Conservation (phyloP, 1,140 invertebrate species). For the Pseudomyrmex dendroicus region DNA sequence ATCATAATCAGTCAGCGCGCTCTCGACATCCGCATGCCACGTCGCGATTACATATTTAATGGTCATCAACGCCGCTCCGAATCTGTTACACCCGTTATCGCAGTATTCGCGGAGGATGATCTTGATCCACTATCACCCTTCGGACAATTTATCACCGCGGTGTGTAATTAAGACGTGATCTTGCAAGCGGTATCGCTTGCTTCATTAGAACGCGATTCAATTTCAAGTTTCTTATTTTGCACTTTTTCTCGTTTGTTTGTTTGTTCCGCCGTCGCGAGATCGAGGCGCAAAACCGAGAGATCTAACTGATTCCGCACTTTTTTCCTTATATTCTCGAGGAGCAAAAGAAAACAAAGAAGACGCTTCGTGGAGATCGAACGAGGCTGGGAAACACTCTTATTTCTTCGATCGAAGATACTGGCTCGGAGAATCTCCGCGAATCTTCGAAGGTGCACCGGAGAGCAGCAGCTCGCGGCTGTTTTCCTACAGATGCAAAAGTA, state of each 20-base stretch:
- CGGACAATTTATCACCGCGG: constrained; percentile 32
- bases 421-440: neutral
- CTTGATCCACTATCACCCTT: constrained; percentile 17
- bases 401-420: neutral
- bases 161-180: constrained; percentile 34
- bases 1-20: constrained; percentile 46
- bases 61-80: constrained; percentile 7
- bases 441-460: neutral
- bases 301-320: neutral
- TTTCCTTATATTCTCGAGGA: neutral
- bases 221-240: constrained; percentile 28
- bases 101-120: neutral
- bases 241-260: neutral
- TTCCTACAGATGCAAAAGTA: neutral
- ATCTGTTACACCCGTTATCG: constrained; percentile 5
- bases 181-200: neutral
- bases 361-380: neutral
- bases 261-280: neutral
- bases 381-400: neutral
- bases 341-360: too few relatives aligned
- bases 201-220: constrained; percentile 29
- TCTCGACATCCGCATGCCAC: constrained; percentile 32
- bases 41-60: neutral
- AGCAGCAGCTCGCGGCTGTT: constrained; percentile 14
- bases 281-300: neutral